phyloP scores from a whole-genome alignment of 2,888 invertebrate genomes.

The Linnaemya vulpina region DNA sequence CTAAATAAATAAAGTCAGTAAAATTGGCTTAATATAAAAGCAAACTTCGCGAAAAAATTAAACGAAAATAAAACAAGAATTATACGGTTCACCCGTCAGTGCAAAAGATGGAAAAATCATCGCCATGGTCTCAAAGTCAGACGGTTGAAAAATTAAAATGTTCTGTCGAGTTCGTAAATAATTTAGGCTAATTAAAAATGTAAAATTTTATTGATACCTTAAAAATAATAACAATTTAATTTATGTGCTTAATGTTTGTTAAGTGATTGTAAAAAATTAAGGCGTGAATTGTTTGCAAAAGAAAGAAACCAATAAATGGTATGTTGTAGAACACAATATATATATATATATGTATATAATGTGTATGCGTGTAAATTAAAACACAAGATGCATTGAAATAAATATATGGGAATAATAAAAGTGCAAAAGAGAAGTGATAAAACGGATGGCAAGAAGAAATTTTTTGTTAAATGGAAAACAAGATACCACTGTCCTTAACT shows the following conservation, averaged over 20 bases:
- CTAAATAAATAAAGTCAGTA: conserved; percentile 17
- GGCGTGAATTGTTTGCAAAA: conserved; percentile 71
- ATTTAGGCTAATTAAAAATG: neutral
- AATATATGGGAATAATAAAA: conserved; percentile 63
- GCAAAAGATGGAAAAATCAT: conserved; percentile 59
- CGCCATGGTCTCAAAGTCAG: conserved; percentile 65
- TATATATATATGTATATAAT: conserved; percentile 40
- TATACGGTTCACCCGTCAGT: conserved; percentile 35
- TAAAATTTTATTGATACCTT: neutral
- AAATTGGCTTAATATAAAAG: conserved; percentile 3
- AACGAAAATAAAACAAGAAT: conserved; percentile 7
- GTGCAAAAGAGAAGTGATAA: conserved; percentile 66
- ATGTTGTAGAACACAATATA: conserved; percentile 51
- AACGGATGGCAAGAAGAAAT: conserved; percentile 59
- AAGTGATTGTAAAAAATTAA: conserved; percentile 56
- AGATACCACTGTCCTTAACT: conserved; percentile 23
- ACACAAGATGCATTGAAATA: conserved; percentile 40
- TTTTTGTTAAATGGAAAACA: conserved; percentile 30
- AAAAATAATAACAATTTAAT: conserved; percentile 5
- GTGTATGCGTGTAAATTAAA: conserved; percentile 56
- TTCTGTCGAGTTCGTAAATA: conserved; percentile 1
- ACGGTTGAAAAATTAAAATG: conserved; percentile 45
- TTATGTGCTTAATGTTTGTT: conserved; percentile 4
- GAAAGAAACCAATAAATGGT: conserved; percentile 59
- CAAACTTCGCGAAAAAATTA: conserved; percentile 3